phyloP scores from a whole-genome alignment of 2,888 invertebrate species.

The Osmoderma eremita region DNA sequence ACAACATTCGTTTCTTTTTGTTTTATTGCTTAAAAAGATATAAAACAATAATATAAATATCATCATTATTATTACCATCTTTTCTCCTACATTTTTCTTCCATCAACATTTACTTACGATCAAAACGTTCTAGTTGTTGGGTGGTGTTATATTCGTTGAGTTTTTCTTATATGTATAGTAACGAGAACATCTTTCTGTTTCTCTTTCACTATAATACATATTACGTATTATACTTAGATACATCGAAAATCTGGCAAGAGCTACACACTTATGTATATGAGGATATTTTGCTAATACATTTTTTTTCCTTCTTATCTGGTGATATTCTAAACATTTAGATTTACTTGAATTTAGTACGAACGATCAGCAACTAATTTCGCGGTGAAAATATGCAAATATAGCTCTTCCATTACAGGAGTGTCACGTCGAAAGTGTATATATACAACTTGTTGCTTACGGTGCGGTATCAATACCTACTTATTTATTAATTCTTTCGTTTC shows the following conservation, averaged over 20 bases:
- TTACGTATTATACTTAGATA: no score
- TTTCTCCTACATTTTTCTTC: no score
- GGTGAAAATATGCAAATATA: constrained; percentile 10
- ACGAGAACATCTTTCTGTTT: no score
- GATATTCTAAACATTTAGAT: constrained; percentile 10
- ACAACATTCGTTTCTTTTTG: constrained; percentile 21
- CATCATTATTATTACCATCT: no score
- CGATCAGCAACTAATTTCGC: no score
- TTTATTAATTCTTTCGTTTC: no score
- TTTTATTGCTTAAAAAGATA: constrained; percentile 47
- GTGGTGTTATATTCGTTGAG: constrained; percentile 31
- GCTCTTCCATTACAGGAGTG: constrained; percentile 2
- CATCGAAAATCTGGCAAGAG: neutral
- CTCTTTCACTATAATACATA: no score
- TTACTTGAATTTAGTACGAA: neutral
- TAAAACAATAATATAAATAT: constrained; percentile 22
- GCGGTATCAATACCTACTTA: no score
- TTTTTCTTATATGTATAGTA: constrained; percentile 1
- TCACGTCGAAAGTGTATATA: no score
- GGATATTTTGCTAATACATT: no score
- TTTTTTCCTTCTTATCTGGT: neutral
- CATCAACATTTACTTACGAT: neutral
- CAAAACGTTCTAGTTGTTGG: neutral
- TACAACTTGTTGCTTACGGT: no score
- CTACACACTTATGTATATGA: neutral